Conservation (phyloP, 2,113 vertebrate genomes). For the Opisthocomus hoazin region DNA sequence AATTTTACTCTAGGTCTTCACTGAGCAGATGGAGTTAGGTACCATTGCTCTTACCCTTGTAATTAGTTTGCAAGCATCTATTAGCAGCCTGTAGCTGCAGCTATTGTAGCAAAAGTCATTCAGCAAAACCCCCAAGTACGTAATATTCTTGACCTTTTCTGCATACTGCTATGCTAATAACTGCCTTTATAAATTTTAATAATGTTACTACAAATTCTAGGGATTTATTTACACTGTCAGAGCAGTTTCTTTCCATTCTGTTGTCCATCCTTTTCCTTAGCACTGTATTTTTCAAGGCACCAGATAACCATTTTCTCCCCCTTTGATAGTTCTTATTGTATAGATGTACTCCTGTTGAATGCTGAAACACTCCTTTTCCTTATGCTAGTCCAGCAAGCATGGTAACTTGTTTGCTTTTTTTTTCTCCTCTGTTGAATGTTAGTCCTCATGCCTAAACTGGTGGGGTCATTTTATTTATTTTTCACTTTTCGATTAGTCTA, state of each 20-base stretch:
- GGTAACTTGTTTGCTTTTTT: background rate
- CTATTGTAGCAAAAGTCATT: background rate
- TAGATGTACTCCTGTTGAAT: background rate
- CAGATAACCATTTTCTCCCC: background rate
- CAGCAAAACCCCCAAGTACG: background rate
- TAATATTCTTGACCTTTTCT: background rate
- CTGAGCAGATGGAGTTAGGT: background rate
- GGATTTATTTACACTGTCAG: background rate
- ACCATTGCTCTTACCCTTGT: background rate
- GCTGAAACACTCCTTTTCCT: background rate
- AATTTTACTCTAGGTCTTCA: background rate
- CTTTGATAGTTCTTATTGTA: background rate
- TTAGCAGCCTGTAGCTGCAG: background rate
- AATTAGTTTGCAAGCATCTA: background rate
- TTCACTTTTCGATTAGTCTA: background rate
- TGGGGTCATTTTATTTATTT: background rate
- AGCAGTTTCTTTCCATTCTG: background rate
- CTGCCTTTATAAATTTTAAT: background rate
- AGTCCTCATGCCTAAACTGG: background rate
- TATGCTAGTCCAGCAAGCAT: background rate
- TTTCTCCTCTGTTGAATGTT: background rate
- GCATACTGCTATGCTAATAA: background rate
- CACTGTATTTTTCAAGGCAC: background rate
- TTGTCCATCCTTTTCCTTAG: background rate
- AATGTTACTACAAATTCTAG: background rate